Percentiles rank a stretch among this genome's conserved stretches.
Conservation (phyloP, 2,888 invertebrate species). For the Hyposoter didymator region DNA sequence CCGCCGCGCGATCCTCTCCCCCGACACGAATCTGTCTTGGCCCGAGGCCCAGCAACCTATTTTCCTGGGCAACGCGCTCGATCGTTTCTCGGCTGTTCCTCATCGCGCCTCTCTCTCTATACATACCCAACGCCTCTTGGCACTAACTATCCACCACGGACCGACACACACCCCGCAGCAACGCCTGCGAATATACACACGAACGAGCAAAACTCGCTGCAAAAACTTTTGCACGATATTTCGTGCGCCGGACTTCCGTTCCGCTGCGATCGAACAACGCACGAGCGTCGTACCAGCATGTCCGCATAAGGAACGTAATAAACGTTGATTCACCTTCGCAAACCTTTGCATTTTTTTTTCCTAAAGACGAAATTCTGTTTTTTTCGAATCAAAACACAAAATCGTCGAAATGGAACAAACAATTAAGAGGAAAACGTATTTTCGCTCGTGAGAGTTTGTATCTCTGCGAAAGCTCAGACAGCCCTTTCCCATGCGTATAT, state of each 20-base stretch:
- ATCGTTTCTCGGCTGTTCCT: constrained; percentile 40
- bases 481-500: background rate
- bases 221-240: constrained; percentile 46
- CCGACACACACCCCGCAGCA: background rate
- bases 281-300: background rate
- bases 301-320: background rate
- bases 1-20: constrained; percentile 55
- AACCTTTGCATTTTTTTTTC: too few relatives aligned
- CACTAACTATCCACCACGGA: constrained; percentile 45
- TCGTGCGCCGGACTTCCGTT: constrained; percentile 33
- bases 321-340: background rate
- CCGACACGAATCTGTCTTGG: constrained; percentile 68
- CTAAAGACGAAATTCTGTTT: too few relatives aligned
- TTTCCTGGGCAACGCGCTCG: background rate
- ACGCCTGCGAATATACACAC: background rate
- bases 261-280: constrained; percentile 22
- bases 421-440: too few relatives aligned
- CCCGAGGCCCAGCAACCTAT: constrained; percentile 59
- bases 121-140: constrained; percentile 53
- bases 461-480: background rate
- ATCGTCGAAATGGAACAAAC: too few relatives aligned
- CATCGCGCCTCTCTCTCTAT: constrained; percentile 25
- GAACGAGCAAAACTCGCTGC: background rate
- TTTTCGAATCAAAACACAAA: too few relatives aligned
- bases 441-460: background rate